These are phyloP conservation scores for Lasioglossum villosulum DNA, from an alignment of 2,888 invertebrate species.

Conservation along the genomic window DNA sequence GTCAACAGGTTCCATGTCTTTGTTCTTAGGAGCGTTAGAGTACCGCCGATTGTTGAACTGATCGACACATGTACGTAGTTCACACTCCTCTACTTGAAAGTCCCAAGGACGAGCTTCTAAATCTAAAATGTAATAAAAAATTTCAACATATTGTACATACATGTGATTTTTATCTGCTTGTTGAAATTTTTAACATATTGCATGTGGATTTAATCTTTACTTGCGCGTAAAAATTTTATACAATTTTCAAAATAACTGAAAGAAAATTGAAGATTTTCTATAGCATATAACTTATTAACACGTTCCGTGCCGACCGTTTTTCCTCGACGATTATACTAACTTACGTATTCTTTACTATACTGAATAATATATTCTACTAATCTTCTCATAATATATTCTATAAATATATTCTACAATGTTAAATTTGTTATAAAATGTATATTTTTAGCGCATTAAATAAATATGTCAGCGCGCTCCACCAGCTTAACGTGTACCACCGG, in stretches of 20 bases:
- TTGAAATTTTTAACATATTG: background rate
- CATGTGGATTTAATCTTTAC: background rate
- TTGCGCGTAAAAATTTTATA: background rate
- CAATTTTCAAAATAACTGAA: background rate
- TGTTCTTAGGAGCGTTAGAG: conserved; percentile 83
- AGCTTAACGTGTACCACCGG: no score
- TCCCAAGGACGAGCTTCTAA: conserved; percentile 99
- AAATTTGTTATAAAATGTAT: no score
- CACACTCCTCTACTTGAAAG: conserved; percentile 98
- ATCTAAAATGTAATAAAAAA: conserved; percentile 85
- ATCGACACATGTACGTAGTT: conserved; percentile 96
- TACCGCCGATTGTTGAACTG: conserved; percentile 98
- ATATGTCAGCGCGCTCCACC: no score
- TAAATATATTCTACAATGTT: no score
- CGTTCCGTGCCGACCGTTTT: no score
- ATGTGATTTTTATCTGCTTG: no score
- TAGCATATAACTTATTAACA: background rate
- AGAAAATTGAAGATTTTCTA: background rate
- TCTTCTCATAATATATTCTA: no score
- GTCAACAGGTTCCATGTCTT: conserved; percentile 89
- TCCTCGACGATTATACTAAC: no score
- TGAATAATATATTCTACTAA: no score
- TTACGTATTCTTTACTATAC: no score
- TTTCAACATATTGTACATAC: background rate
- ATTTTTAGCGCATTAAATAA: no score